A percentile compares a stretch with the other conserved stretches of the same genome.
These are phyloP conservation scores for Delia radicum DNA, from an alignment of 1,140 invertebrate species.

Conservation along the genomic window DNA sequence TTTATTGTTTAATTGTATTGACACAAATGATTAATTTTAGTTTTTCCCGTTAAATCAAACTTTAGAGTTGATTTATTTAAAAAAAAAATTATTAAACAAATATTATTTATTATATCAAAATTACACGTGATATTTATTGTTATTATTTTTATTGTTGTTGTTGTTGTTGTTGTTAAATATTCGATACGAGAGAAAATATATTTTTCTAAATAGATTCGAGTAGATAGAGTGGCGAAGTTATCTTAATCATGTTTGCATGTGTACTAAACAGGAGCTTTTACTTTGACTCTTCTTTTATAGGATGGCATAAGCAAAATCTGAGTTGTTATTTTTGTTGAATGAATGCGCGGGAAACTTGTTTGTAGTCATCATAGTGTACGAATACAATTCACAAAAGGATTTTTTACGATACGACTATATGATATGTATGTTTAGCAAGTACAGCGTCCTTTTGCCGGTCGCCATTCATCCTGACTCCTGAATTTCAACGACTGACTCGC, in stretches of 20 bases:
- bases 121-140: too few species aligned
- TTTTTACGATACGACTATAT: conserved; percentile 16
- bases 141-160: too few species aligned
- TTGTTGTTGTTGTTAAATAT: too few species aligned
- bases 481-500: conserved; percentile 23
- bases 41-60: too few species aligned
- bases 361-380: conserved; percentile 14
- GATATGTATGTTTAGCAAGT: conserved; percentile 17
- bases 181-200: neutral
- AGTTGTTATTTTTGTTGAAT: neutral
- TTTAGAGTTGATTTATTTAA: too few species aligned
- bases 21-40: too few species aligned
- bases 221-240: too few species aligned
- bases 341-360: conserved; percentile 19
- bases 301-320: neutral
- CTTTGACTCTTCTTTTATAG: conserved; percentile 12
- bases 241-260: conserved; percentile 23
- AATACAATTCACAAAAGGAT: conserved; percentile 10
- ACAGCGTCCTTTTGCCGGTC: conserved; percentile 29
- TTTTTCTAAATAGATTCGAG: too few species aligned
- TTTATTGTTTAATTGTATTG: too few species aligned
- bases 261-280: conserved; percentile 14
- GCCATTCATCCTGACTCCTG: conserved; percentile 31
- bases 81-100: too few species aligned
- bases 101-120: too few species aligned